Evolutionary conservation across 1,140 invertebrate species (phyloP), one percentile per base, ranked within the genome.

Genomic region (Bactericera cockerelli): DNA sequence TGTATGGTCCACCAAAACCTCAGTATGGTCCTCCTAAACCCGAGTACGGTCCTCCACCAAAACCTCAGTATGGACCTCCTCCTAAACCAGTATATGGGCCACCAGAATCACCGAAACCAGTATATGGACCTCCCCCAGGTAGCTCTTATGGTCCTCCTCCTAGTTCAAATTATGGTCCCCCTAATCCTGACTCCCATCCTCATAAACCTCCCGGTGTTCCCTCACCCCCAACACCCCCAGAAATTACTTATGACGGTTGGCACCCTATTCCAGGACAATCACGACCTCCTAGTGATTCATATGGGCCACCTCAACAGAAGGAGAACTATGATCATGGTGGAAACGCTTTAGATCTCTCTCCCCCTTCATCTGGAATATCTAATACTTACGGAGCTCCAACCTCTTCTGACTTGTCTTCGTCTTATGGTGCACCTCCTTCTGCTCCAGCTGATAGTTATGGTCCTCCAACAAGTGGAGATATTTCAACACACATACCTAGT

Each of bases 241-340:
- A 84, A 66, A 84, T 86, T 6, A 76, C 82, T 59, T 89, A 87
- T 65, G 86, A 89, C 62, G 86, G 86, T 42, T 26, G 55, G 16
- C 56, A 33, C 72, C 72, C 4, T 67, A 71, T 33, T 26, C 67
- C 4, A 55, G 73, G 49, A 49, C 25, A 69, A 70, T 1, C 71
- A 71, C 1, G 65, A 71, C 39, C 69, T 71, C 26, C 42, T 22
- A 49, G 42, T n/a, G 42, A 49, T 2, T 61, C 62, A 22, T 63
- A 63, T 24, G 62, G 62, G 0, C 38, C 59, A 24, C 62, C 62
- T 49, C 42, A 49, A 49, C 42, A 49, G 22, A 49, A 49, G n/a
- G 42, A 49, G n/a, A 49, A 49, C n/a, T 49, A 49, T 22, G 42
- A 49, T 49, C 42, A 49, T 49, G 42, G 42, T 19, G 42, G 42